Evolutionary conservation across 1,140 invertebrate genomes (phyloP).

Genomic region (Plutomurus gul): DNA sequence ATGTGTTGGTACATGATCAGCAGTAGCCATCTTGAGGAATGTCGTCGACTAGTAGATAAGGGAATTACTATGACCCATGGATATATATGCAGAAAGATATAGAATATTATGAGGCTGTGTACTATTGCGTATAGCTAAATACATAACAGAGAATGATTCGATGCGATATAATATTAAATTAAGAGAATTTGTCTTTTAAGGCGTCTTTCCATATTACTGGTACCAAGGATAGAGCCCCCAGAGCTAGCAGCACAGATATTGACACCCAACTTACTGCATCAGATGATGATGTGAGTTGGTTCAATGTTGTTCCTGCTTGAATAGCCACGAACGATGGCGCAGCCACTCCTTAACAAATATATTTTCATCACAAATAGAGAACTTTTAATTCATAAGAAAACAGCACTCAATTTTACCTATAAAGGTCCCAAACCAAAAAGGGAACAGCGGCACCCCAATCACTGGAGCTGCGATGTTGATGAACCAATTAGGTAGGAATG

Average conservation of each 20-base stretch:
- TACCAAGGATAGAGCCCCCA: conserved; percentile 81
- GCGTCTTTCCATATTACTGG: conserved; percentile 89
- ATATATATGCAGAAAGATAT: no score
- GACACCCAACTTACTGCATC: conserved; percentile 90
- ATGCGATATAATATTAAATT: background rate
- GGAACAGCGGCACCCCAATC: conserved; percentile 88
- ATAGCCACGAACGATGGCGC: conserved; percentile 97
- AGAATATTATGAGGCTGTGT: no score
- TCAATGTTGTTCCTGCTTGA: conserved; percentile 94
- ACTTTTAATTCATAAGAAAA: background rate
- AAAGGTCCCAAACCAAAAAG: conserved; percentile 93
- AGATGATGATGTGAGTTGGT: conserved; percentile 86
- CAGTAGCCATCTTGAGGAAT: no score
- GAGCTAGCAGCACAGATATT: conserved; percentile 73
- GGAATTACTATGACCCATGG: no score
- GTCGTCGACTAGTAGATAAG: background rate
- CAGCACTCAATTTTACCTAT: conserved; percentile 63
- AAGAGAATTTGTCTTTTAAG: conserved; percentile 72
- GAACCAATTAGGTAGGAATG: conserved; percentile 99
- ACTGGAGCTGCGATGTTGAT: conserved; percentile 97
- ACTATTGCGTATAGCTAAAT: no score
- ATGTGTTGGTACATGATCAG: background rate
- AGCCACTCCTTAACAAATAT: conserved; percentile 79
- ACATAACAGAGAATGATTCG: background rate
- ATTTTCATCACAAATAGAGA: background rate